phyloP scores from a whole-genome alignment of 2,797 vertebrate species.

The Pterois miles region DNA sequence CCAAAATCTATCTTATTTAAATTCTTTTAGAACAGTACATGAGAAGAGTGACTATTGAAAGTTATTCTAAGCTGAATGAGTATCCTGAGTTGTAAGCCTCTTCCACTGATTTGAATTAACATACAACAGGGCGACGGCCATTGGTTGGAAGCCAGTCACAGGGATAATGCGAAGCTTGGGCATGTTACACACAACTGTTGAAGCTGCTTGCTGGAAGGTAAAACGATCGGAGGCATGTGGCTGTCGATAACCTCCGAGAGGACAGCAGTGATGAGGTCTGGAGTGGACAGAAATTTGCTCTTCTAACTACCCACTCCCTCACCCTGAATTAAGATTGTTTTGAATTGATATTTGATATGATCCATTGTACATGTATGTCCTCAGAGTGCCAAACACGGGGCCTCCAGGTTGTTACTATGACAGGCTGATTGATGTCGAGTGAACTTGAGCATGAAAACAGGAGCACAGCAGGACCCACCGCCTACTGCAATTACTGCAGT shows the following conservation, averaged over 20 bases:
- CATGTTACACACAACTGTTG: not conserved
- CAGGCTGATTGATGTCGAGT: constrained; percentile 37
- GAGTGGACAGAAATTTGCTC: not conserved
- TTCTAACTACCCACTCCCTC: not conserved
- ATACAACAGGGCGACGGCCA: not conserved
- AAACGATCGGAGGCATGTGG: not conserved
- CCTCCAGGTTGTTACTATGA: not conserved
- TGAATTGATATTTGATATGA: constrained; percentile 19
- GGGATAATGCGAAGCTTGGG: not conserved
- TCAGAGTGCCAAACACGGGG: not conserved
- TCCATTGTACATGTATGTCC: not conserved
- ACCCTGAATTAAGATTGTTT: constrained; percentile 4
- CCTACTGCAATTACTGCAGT: constrained; percentile 48
- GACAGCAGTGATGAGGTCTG: not conserved
- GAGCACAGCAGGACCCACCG: constrained; percentile 40
- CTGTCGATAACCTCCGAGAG: not conserved
- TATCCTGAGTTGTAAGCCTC: not conserved
- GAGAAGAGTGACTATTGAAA: not conserved
- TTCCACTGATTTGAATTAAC: not conserved
- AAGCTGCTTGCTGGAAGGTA: not conserved
- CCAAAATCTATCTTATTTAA: not conserved
- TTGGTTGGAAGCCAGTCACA: not conserved
- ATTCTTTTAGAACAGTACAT: not conserved
- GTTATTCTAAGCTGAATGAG: not conserved
- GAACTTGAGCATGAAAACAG: constrained; percentile 62